Evolutionary conservation across 2,888 invertebrate species (phyloP).

Genomic region (Drosophila multiciliata): DNA sequence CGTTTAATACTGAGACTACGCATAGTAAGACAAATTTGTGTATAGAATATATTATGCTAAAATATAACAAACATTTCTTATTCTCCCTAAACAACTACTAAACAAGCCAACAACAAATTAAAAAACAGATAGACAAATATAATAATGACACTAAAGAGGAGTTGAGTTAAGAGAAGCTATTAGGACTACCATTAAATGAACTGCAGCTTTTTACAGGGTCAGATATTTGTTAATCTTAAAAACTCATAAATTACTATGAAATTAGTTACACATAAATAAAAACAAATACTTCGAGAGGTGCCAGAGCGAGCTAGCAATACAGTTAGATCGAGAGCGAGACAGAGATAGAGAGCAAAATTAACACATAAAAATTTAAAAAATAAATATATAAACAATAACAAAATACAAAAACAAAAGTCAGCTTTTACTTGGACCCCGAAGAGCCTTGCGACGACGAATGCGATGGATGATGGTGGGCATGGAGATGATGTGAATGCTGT

Average conservation of each 20-base stretch:
- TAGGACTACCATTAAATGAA: background rate
- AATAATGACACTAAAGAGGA: background rate
- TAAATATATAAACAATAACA: constrained; percentile 15
- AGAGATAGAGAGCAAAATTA: constrained; percentile 46
- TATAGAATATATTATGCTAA: constrained; percentile 23
- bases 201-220: constrained; percentile 32
- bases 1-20: constrained; percentile 67
- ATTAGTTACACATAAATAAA: constrained; percentile 8
- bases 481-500: constrained; percentile 26
- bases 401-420: constrained; percentile 1
- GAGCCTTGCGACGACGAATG: constrained; percentile 21
- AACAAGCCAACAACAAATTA: constrained; percentile 24
- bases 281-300: background rate
- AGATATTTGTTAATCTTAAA: constrained; percentile 15
- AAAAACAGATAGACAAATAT: background rate
- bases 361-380: constrained; percentile 9
- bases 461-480: constrained; percentile 42
- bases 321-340: constrained; percentile 9
- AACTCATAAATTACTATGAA: constrained; percentile 13
- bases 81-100: constrained; percentile 5
- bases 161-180: background rate
- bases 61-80: constrained; percentile 28
- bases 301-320: constrained; percentile 23
- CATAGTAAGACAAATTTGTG: constrained; percentile 19
- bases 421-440: constrained; percentile 49